These are phyloP conservation scores for Lates japonicus DNA, from an alignment of 2,797 vertebrate species.

Conservation along the genomic window DNA sequence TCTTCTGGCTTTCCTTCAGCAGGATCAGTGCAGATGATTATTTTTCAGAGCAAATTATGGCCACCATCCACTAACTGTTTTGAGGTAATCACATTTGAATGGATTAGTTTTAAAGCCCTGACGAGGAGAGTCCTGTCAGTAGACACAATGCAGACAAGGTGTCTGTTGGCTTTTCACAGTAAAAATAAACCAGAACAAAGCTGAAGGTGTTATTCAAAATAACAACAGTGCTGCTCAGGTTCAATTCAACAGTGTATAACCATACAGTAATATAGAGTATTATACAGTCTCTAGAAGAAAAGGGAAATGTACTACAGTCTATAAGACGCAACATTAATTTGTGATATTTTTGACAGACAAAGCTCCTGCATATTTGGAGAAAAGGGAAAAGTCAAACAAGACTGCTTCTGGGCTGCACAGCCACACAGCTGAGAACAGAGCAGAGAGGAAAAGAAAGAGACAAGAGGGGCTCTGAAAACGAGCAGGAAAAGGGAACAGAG, in stretches of 20 bases:
- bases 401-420: conserved; percentile 9
- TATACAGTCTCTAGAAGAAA: conserved; percentile 6
- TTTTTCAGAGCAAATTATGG: background rate
- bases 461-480: background rate
- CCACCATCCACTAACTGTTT: background rate
- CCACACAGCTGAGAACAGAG: conserved; percentile 4
- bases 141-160: background rate
- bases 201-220: background rate
- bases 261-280: background rate
- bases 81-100: background rate
- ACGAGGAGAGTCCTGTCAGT: background rate
- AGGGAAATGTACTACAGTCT: conserved; percentile 2
- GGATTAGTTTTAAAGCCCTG: background rate
- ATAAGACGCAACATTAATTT: conserved; percentile 17
- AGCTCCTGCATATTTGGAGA: background rate
- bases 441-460: background rate
- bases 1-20: background rate
- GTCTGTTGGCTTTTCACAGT: background rate
- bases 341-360: conserved; percentile 26
- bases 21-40: background rate
- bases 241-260: background rate
- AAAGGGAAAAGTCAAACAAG: conserved; percentile 34
- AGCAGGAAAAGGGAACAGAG: conserved; percentile 26
- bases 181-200: conserved; percentile 1
- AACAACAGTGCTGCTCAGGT: background rate